These are phyloP conservation scores for Dicrostonyx torquatus DNA, from an alignment of 2,797 vertebrate species.

Conservation along the genomic window DNA sequence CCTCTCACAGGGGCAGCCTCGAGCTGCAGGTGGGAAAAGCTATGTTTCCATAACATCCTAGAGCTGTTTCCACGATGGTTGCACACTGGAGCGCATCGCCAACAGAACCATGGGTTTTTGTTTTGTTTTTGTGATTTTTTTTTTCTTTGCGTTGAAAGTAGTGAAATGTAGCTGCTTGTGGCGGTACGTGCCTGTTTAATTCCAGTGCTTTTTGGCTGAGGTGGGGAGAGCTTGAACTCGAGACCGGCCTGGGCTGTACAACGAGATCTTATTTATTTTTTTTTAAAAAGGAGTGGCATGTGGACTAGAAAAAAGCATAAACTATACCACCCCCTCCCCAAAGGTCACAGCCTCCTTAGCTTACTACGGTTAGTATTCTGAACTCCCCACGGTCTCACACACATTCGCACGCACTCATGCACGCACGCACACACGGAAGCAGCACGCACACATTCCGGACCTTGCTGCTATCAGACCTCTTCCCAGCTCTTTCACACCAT, in stretches of 20 bases:
- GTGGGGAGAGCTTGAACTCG: neutral
- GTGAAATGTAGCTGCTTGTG: neutral
- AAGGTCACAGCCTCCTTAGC: neutral
- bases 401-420: no score
- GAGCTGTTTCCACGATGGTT: neutral
- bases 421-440: rapidly evolving
- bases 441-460: neutral
- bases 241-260: neutral
- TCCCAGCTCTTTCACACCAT: neutral
- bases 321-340: neutral
- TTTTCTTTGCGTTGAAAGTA: neutral
- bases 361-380: neutral
- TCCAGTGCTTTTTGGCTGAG: neutral
- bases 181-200: no score
- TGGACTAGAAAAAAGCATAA: neutral
- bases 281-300: neutral
- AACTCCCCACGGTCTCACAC: neutral
- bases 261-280: neutral
- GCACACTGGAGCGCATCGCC: neutral
- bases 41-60: rapidly evolving
- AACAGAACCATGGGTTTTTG: neutral
- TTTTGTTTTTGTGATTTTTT: neutral
- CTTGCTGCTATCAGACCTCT: neutral
- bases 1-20: neutral
- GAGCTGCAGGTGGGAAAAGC: neutral